A percentile compares a stretch with the other conserved stretches of the same genome.
These are phyloP conservation scores for Hycleus phaleratus DNA, from an alignment of 1,140 invertebrate genomes.

Conservation along the genomic window DNA sequence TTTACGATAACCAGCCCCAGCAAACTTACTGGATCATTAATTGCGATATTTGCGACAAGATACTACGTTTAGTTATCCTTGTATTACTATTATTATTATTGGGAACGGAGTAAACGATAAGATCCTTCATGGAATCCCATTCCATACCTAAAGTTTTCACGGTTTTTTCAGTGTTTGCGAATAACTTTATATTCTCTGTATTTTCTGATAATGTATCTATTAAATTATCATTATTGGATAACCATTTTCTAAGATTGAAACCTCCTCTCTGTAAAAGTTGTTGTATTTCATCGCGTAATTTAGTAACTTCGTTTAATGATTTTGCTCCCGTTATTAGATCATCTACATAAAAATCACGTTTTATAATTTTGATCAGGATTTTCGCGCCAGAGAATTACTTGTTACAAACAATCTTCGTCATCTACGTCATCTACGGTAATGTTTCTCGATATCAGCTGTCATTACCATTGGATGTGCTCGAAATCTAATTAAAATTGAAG, in stretches of 20 bases:
- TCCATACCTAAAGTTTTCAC: constrained; percentile 15
- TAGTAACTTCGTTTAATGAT: constrained; percentile 11
- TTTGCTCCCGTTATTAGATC: constrained; percentile 35
- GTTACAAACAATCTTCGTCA: constrained; percentile 32
- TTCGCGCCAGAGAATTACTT: constrained; percentile 41
- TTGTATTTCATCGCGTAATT: constrained; percentile 5
- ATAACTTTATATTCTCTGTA: background rate
- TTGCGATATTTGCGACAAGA: constrained; percentile 16
- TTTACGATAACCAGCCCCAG: constrained; percentile 9
- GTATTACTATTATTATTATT: background rate
- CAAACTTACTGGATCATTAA: constrained; percentile 18
- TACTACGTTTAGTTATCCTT: constrained; percentile 15
- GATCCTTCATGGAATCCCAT: constrained; percentile 9
- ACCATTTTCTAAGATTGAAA: constrained; percentile 41
- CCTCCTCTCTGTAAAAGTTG: background rate
- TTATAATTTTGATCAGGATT: constrained; percentile 8
- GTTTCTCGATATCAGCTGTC: constrained; percentile 34
- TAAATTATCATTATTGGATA: too few species aligned
- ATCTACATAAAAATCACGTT: constrained; percentile 37
- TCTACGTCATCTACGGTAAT: constrained; percentile 39
- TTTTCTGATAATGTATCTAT: background rate
- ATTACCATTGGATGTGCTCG: constrained; percentile 28
- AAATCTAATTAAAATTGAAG: constrained; percentile 35
- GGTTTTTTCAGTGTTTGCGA: background rate
- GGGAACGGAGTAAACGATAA: background rate